A percentile compares a stretch with the other conserved stretches of the same genome.
phyloP scores from a whole-genome alignment of 1,140 invertebrate species.

The Calliopsis andreniformis region DNA sequence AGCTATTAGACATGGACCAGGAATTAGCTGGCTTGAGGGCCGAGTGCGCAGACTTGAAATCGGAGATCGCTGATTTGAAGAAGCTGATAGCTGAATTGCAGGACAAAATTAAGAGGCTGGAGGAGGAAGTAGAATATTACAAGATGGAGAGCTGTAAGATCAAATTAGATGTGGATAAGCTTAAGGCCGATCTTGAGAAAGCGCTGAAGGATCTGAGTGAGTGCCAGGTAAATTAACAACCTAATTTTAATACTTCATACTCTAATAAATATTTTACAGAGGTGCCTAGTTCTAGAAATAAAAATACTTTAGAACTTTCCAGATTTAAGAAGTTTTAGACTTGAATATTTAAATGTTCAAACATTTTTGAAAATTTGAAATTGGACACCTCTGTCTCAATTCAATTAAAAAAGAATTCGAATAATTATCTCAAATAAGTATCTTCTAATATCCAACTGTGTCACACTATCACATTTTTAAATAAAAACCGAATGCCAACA shows the following conservation, averaged over 20 bases:
- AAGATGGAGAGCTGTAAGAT: constrained; percentile 57
- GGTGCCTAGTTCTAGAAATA: no score
- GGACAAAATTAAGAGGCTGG: constrained; percentile 41
- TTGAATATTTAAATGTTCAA: no score
- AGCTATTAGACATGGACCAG: constrained; percentile 24
- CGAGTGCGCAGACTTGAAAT: constrained; percentile 45
- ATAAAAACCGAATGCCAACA: background rate
- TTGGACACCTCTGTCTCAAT: no score
- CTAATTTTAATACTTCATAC: no score
- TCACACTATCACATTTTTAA: no score
- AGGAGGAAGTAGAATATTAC: constrained; percentile 58
- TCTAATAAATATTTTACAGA: no score
- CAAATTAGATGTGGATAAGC: constrained; percentile 52
- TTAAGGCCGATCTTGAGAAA: constrained; percentile 52
- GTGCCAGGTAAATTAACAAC: constrained; percentile 41
- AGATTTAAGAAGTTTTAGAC: no score
- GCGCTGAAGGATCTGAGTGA: constrained; percentile 39
- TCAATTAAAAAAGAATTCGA: no score
- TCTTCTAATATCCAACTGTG: no score
- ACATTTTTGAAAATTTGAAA: no score
- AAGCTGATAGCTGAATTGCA: constrained; percentile 44
- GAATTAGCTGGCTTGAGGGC: constrained; percentile 17
- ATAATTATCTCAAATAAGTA: no score
- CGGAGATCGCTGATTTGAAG: constrained; percentile 34
- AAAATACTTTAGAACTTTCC: no score